Percentiles rank a stretch among this genome's conserved stretches.
phyloP scores from a whole-genome alignment of 1,140 invertebrate genomes.

The Drosophila pruinosa region DNA sequence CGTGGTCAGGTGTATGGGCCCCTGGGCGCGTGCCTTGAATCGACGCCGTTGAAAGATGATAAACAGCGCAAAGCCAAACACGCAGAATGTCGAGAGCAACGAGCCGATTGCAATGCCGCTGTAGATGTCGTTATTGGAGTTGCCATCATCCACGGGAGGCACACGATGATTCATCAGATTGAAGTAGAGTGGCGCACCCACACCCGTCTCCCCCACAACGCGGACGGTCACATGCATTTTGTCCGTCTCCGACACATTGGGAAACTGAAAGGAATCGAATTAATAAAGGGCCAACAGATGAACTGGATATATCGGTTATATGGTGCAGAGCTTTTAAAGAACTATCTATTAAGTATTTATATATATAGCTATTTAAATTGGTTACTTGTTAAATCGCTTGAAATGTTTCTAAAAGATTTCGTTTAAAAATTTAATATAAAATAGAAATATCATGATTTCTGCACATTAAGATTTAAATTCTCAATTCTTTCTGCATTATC shows the following conservation, averaged over 20 bases:
- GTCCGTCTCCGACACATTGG: constrained; percentile 73
- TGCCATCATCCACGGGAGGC: constrained; percentile 32
- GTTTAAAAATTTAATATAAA: too few species aligned
- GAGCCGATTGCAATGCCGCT: constrained; percentile 78
- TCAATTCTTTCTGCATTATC: too few species aligned
- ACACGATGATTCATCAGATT: constrained; percentile 63
- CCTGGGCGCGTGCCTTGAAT: constrained; percentile 73
- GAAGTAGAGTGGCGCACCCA: constrained; percentile 74
- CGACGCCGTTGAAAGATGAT: constrained; percentile 72
- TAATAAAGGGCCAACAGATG: too few species aligned
- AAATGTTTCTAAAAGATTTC: too few species aligned
- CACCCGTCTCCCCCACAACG: constrained; percentile 74
- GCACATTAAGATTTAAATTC: too few species aligned
- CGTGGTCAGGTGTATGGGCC: constrained; percentile 67
- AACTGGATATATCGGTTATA: too few species aligned
- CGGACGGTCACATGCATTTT: constrained; percentile 77
- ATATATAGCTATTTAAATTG: too few species aligned
- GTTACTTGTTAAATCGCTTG: too few species aligned
- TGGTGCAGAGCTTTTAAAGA: too few species aligned
- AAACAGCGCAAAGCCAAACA: constrained; percentile 68
- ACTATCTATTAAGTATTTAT: too few species aligned
- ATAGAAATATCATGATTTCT: too few species aligned
- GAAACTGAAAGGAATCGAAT: constrained; percentile 66
- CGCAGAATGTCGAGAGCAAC: constrained; percentile 64
- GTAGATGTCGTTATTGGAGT: constrained; percentile 59